Conservation (phyloP, 2,113 vertebrate species). For the Camelus dromedarius region DNA sequence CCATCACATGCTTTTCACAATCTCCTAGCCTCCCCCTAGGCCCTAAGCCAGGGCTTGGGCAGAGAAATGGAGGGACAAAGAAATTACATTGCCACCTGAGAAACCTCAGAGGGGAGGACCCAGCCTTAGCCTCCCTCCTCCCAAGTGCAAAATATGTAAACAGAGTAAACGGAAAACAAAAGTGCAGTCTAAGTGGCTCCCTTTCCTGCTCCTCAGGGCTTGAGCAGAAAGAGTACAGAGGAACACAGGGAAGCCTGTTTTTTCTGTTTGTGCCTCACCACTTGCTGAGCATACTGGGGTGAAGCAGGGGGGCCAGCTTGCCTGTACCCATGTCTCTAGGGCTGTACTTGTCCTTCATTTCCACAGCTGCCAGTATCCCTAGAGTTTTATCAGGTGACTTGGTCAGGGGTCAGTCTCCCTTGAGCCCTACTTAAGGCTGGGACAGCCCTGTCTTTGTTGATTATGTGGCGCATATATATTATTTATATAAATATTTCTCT, state of each 20-base stretch:
- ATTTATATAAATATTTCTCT: slow-evolving; percentile 87
- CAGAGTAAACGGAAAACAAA: slow-evolving; percentile 77
- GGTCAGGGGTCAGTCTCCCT: slow-evolving; percentile 72
- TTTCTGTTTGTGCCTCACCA: slow-evolving; percentile 47
- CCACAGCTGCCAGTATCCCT: slow-evolving; percentile 70
- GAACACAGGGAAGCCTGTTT: slow-evolving; percentile 49
- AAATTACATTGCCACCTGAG: slow-evolving; percentile 80
- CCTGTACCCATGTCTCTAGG: slow-evolving; percentile 54
- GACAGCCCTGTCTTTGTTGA: slow-evolving; percentile 73
- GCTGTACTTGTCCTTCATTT: slow-evolving; percentile 42
- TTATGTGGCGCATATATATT: slow-evolving; percentile 86
- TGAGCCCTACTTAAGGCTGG: slow-evolving; percentile 70
- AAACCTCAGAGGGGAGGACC: slow-evolving; percentile 75
- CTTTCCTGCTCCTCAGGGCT: slow-evolving; percentile 14
- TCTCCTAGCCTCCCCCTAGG: slow-evolving; percentile 56
- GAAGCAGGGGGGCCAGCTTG: slow-evolving; percentile 48
- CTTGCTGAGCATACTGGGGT: slow-evolving; percentile 52
- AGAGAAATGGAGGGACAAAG: slow-evolving; percentile 67
- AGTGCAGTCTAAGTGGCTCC: slow-evolving; percentile 79
- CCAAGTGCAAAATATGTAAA: slow-evolving; percentile 84
- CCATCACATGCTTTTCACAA: slow-evolving; percentile 77
- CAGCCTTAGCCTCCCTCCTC: slow-evolving; percentile 73
- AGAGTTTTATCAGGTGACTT: slow-evolving; percentile 62
- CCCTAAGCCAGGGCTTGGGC: slow-evolving; percentile 59
- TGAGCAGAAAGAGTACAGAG: not conserved